Conservation (phyloP, 2,113 vertebrate species). For the Salvelinus fontinalis region DNA sequence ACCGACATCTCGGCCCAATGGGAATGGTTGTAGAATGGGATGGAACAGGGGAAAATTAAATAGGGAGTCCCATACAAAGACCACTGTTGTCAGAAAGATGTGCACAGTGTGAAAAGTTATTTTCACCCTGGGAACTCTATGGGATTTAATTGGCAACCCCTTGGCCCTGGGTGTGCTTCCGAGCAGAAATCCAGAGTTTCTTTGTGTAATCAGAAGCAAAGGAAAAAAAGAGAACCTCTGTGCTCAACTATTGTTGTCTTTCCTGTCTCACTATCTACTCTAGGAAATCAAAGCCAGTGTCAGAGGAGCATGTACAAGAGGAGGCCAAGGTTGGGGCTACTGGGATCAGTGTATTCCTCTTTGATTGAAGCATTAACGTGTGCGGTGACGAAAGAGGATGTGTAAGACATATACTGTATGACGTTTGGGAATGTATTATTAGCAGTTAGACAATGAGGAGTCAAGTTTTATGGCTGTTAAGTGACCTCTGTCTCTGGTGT, state of each 20-base stretch:
- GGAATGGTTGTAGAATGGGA: too few relatives aligned
- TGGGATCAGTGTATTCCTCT: constrained; percentile 3
- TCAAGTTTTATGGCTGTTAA: constrained; percentile 17
- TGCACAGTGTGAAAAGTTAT: constrained; percentile 12
- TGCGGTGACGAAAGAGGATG: constrained; percentile 3
- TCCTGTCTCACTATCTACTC: constrained; percentile 20
- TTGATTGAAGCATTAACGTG: neutral
- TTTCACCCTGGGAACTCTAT: constrained; percentile 34
- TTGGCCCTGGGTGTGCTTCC: constrained; percentile 30
- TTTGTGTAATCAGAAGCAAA: constrained; percentile 39
- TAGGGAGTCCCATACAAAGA: too few relatives aligned
- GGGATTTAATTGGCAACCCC: constrained; percentile 19
- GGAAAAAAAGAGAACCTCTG: constrained; percentile 13
- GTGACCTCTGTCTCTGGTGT: neutral
- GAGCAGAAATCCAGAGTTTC: constrained; percentile 29
- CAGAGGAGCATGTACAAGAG: neutral
- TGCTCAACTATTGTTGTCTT: constrained; percentile 20
- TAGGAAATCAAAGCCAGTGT: constrained; percentile 18
- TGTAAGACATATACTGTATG: constrained; percentile 5
- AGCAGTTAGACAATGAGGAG: constrained; percentile 35
- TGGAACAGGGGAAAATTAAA: neutral
- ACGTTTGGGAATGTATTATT: neutral
- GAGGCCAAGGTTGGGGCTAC: neutral
- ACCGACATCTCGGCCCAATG: too few relatives aligned
- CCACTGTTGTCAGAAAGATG: too few relatives aligned